phyloP scores from a whole-genome alignment of 2,797 vertebrate species.

The Arremon brunneinucha region DNA sequence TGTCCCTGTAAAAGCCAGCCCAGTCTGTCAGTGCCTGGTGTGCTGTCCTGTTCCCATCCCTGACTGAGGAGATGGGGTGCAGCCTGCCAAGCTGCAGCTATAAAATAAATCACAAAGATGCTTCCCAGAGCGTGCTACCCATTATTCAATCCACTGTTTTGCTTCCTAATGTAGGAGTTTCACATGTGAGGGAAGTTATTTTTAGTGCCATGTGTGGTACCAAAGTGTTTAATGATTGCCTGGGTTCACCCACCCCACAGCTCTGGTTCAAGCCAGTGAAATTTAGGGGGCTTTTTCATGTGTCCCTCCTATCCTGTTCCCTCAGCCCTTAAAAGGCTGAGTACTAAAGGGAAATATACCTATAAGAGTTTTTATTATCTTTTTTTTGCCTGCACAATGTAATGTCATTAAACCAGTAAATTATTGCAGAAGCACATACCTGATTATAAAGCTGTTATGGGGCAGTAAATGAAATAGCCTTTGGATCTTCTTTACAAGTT shows the following conservation, averaged over 20 bases:
- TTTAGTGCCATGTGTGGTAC: not conserved
- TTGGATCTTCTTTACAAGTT: not conserved
- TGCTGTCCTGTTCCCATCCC: rapidly evolving
- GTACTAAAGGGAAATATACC: not conserved
- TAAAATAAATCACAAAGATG: not conserved
- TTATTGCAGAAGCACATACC: not conserved
- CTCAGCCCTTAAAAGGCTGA: not conserved
- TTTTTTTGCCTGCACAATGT: not conserved
- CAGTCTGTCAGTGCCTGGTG: not conserved
- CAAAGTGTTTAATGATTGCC: not conserved
- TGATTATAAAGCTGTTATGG: not conserved
- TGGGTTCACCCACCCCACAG: not conserved
- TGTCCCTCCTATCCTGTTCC: not conserved
- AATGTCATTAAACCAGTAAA: not conserved
- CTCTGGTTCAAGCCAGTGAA: not conserved
- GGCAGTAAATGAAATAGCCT: not conserved
- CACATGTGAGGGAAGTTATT: not conserved
- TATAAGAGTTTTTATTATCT: not conserved
- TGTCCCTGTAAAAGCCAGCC: rapidly evolving
- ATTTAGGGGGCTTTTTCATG: not conserved
- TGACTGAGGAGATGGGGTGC: not conserved
- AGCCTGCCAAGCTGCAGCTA: not conserved
- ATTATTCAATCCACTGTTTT: not conserved
- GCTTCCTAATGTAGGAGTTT: not conserved
- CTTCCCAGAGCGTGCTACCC: not conserved